A percentile compares a stretch with the other conserved stretches of the same genome.
phyloP scores from a whole-genome alignment of 1,140 invertebrate genomes.

The Vanessa atalanta region DNA sequence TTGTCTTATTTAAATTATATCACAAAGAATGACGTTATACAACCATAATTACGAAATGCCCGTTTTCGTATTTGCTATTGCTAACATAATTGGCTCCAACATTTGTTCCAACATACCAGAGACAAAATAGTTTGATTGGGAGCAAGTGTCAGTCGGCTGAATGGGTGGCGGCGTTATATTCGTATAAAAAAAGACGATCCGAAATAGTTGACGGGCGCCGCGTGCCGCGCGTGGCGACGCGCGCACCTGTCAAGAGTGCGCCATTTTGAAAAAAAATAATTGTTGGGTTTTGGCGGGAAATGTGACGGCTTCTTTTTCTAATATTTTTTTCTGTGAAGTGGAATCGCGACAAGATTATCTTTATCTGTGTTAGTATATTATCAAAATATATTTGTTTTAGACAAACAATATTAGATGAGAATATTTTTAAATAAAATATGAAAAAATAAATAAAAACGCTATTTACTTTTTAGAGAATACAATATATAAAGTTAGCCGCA shows the following conservation, averaged over 20 bases:
- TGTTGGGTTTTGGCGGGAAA: constrained; percentile 31
- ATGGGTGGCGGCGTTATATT: constrained; percentile 61
- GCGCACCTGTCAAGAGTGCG: constrained; percentile 53
- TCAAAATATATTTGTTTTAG: too few relatives aligned
- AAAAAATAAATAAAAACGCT: too few relatives aligned
- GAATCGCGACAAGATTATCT: not conserved
- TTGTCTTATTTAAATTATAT: too few relatives aligned
- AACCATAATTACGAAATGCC: not conserved
- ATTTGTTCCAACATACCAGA: constrained; percentile 45
- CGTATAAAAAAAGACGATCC: constrained; percentile 55
- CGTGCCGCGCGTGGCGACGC: constrained; percentile 44
- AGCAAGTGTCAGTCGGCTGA: constrained; percentile 54
- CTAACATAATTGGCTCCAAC: constrained; percentile 30
- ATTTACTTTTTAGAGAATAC: too few relatives aligned
- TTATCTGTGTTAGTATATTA: not conserved
- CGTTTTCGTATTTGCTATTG: not conserved
- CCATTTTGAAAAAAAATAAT: constrained; percentile 47
- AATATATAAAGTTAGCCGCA: too few relatives aligned
- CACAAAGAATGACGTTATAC: too few relatives aligned
- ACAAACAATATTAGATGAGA: too few relatives aligned
- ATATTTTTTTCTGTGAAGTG: not conserved
- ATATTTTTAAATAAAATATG: too few relatives aligned
- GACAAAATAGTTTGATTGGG: constrained; percentile 50
- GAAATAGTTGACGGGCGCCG: constrained; percentile 53
- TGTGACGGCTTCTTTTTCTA: constrained; percentile 20